Evolutionary conservation across 2,113 vertebrate genomes (phyloP).

Genomic region (Halichoeres trimaculatus): DNA sequence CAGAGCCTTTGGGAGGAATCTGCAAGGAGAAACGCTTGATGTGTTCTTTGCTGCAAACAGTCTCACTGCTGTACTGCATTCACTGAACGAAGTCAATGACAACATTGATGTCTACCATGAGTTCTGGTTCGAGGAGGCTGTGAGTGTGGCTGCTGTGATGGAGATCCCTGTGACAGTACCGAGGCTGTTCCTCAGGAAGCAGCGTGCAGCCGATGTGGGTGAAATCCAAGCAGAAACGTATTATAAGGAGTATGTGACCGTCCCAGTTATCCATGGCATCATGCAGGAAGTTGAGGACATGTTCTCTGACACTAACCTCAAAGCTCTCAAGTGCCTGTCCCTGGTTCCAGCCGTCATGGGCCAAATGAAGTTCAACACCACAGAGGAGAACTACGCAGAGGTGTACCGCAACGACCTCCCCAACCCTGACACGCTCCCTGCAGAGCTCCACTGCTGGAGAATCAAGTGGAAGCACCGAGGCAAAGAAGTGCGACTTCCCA

Average conservation of each 20-base stretch:
- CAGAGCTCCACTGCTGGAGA: constrained; percentile 95
- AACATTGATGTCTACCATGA: constrained; percentile 96
- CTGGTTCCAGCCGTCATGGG: constrained; percentile 94
- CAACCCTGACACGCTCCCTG: constrained; percentile 90
- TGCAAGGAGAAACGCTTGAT: constrained; percentile 89
- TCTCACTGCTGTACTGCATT: constrained; percentile 90
- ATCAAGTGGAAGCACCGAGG: constrained; percentile 97
- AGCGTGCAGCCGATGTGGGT: constrained; percentile 79
- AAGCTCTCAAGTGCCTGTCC: constrained; percentile 91
- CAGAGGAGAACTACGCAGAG: constrained; percentile 89
- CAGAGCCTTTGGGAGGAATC: constrained; percentile 90
- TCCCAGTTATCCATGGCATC: constrained; percentile 87
- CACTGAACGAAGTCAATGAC: constrained; percentile 92
- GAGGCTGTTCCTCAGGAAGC: constrained; percentile 84
- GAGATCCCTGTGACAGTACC: constrained; percentile 87
- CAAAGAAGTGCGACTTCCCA: constrained; percentile 92
- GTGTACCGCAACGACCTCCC: constrained; percentile 90
- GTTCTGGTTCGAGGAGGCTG: constrained; percentile 96
- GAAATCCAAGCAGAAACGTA: constrained; percentile 89
- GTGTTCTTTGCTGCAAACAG: constrained; percentile 92
- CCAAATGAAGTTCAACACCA: constrained; percentile 93
- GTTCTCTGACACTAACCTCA: constrained; percentile 91
- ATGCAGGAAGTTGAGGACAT: constrained; percentile 94
- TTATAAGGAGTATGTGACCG: constrained; percentile 90
- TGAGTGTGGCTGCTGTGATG: constrained; percentile 84